Evolutionary conservation across 2,797 vertebrate genomes (phyloP), one percentile per base, ranked within the genome.

Genomic region (Iguana delicatissima): DNA sequence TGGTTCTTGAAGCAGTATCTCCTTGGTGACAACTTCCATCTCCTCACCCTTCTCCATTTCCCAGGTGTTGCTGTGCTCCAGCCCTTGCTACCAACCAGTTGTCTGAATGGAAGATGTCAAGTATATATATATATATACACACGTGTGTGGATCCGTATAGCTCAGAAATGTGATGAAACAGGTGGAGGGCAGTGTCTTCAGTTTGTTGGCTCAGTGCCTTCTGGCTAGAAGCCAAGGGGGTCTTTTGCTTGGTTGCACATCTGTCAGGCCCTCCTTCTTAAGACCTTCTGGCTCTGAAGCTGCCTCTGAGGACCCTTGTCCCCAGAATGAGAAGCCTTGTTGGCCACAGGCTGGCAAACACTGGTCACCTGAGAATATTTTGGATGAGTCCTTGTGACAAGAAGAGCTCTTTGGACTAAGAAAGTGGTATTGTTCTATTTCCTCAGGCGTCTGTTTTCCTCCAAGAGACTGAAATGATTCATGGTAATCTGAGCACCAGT

Each of bases 11-110:
- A 84, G 85, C 4, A 87, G 69, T 4, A 26, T 18, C 55, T 91
- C 59, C 24, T n/a, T 84, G 6, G 86, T 72, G 50, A 82, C 50
- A 6, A 55, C 22, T 24, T 88, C 86, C 74, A 79, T 87, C 73
- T 87, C 67, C 90, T 84, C 32, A 1, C 42, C n/a, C 10, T n/a
- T 42, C 81, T 91, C 86, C 90, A 84, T 91, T 0, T 14, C 6
- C 26, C 1, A 3, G 1, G 24, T 26, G 29, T 46, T 7, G 8
- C 72, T 55, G 50, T 29, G n/a, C 7, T 14, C 4, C 52, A 10
- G n/a, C 8, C 16, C 42, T 67, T 62, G 8, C 77, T 57, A 7
- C 79, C 46, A n/a, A 35, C 80, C 26, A 20, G 22, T 1, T 67
- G 67, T 59, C 50, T 55, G 62, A 69, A n/a, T 57, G 72, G 72